Evolutionary conservation across 1,140 invertebrate genomes (phyloP).

Genomic region (Bombus breviceps): DNA sequence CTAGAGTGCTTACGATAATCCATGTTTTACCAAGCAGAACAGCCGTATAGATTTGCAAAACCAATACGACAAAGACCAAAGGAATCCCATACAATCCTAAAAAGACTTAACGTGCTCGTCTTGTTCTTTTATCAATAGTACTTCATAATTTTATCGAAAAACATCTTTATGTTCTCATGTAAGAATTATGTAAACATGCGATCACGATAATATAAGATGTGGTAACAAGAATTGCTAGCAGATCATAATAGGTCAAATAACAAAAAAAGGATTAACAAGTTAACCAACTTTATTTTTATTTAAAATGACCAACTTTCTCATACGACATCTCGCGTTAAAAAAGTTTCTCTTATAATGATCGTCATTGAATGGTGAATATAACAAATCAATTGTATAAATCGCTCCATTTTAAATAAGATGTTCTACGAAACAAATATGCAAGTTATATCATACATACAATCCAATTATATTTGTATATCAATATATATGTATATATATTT

Average conservation of each 20-base stretch:
- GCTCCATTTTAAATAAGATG: conserved; percentile 29
- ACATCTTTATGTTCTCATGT: too few species aligned
- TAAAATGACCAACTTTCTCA: conserved; percentile 33
- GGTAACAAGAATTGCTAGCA: not conserved
- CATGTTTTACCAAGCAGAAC: conserved; percentile 88
- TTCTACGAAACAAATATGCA: not conserved
- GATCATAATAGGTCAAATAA: not conserved
- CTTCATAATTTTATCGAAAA: not conserved
- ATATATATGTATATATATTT: not conserved
- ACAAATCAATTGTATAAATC: conserved; percentile 24
- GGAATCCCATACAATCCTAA: conserved; percentile 88
- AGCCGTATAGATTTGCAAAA: conserved; percentile 90
- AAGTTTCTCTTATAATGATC: conserved; percentile 1
- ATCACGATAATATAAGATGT: too few species aligned
- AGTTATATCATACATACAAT: conserved; percentile 11
- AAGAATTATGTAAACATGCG: not conserved
- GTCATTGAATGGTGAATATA: not conserved
- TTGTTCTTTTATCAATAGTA: not conserved
- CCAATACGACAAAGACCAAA: conserved; percentile 86
- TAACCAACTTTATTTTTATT: conserved; percentile 43
- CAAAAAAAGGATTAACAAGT: conserved; percentile 26
- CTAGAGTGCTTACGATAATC: conserved; percentile 87
- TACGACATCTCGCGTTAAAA: not conserved
- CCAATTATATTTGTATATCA: not conserved
- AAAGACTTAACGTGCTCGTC: conserved; percentile 35